These are phyloP conservation scores for Rhabdornis inornatus DNA, from an alignment of 2,113 vertebrate species.

Conservation along the genomic window DNA sequence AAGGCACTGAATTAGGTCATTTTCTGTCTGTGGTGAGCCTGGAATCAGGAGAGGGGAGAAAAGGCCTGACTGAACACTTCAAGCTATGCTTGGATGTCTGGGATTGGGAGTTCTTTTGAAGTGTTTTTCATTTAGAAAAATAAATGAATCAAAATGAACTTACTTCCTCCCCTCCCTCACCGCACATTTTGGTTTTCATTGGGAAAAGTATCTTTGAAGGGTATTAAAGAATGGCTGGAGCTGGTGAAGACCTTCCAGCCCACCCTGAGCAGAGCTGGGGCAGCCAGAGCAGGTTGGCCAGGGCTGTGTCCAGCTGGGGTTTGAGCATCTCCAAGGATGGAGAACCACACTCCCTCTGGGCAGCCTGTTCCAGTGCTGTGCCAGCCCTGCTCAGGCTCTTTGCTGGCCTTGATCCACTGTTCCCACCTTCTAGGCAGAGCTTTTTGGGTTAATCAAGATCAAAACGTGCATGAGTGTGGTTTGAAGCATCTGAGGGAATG, in stretches of 20 bases:
- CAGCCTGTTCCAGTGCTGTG: neutral
- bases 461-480: accelerated
- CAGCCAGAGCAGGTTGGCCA: neutral
- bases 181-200: neutral
- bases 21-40: neutral
- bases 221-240: neutral
- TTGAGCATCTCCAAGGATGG: neutral
- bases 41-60: neutral
- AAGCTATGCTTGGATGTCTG: neutral
- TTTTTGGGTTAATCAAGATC: neutral
- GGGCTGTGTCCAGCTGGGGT: neutral
- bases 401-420: accelerated
- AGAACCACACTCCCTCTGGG: accelerated
- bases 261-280: neutral
- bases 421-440: too few species aligned
- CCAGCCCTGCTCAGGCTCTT: neutral
- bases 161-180: accelerated
- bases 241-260: neutral
- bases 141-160: neutral
- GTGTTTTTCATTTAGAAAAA: neutral
- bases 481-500: neutral
- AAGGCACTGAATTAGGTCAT: neutral
- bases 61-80: neutral
- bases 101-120: neutral
- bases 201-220: neutral